These are phyloP conservation scores for Ifrita kowaldi DNA, from an alignment of 2,113 vertebrate genomes.

Conservation along the genomic window DNA sequence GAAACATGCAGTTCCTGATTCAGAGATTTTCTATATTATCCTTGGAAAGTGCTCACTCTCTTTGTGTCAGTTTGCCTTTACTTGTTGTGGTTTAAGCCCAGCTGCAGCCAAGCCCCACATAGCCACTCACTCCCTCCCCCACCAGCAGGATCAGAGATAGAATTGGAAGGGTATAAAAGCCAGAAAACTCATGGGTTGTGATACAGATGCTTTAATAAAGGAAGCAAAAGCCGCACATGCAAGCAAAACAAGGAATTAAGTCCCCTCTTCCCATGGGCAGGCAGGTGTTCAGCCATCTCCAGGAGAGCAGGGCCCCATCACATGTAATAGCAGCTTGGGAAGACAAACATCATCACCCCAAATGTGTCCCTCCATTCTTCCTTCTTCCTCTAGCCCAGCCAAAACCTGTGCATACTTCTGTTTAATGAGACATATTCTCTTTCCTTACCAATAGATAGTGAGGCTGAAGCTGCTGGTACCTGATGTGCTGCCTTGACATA, in stretches of 20 bases:
- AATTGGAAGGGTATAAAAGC: neutral
- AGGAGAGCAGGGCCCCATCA: neutral
- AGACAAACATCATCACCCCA: neutral
- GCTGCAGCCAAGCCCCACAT: neutral
- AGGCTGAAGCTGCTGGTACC: neutral
- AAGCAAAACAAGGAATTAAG: neutral
- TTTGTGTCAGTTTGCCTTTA: neutral
- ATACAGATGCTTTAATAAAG: neutral
- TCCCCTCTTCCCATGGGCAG: neutral
- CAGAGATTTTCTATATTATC: neutral
- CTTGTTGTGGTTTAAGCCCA: neutral
- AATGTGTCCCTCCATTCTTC: neutral
- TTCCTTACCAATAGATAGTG: neutral
- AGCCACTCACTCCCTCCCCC: neutral
- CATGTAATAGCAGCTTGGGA: rapidly evolving
- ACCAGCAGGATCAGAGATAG: neutral
- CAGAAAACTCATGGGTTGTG: neutral
- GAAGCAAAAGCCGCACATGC: neutral
- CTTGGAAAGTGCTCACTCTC: neutral
- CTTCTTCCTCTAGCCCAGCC: neutral
- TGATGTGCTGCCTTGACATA: neutral
- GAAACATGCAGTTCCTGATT: neutral
- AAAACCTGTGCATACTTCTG: neutral
- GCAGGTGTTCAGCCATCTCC: neutral
- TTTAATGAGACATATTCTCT: neutral